Evolutionary conservation across 2,888 invertebrate genomes (phyloP).

Genomic region (Drosophila maculinotata): DNA sequence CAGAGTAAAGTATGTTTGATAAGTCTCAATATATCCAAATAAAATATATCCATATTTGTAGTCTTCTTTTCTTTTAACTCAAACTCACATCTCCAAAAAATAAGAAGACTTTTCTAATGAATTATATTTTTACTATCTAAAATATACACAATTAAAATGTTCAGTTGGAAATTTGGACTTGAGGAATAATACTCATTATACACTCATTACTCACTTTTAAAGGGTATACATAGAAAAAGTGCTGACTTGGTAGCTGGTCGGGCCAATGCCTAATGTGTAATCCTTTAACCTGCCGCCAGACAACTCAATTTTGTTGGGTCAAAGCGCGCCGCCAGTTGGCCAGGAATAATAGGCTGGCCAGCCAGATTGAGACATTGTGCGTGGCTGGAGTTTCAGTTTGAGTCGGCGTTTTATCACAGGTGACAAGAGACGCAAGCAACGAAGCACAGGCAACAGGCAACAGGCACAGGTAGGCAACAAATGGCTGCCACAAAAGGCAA

Average conservation of each 20-base stretch:
- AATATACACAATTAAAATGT: too few relatives aligned
- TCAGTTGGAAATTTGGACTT: too few relatives aligned
- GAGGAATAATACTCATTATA: too few relatives aligned
- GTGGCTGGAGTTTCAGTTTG: background rate
- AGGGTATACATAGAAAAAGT: constrained; percentile 35
- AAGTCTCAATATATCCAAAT: too few relatives aligned
- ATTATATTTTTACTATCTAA: too few relatives aligned
- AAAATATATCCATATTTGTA: too few relatives aligned
- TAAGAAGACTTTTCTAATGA: too few relatives aligned
- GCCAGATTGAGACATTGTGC: constrained; percentile 69
- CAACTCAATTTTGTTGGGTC: constrained; percentile 56
- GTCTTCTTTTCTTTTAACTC: too few relatives aligned
- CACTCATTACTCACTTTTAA: too few relatives aligned
- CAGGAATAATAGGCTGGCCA: constrained; percentile 29
- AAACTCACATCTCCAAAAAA: too few relatives aligned
- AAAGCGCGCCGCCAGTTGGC: constrained; percentile 54
- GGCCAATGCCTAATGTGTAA: constrained; percentile 50
- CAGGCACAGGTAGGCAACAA: background rate
- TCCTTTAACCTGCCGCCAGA: constrained; percentile 77
- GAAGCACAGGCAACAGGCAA: constrained; percentile 23
- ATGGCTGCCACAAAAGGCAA: constrained; percentile 35
- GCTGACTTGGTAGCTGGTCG: constrained; percentile 61
- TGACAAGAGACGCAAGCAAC: constrained; percentile 45
- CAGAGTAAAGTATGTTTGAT: too few relatives aligned
- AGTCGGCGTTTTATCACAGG: constrained; percentile 53